Evolutionary conservation across 1,140 invertebrate genomes (phyloP).

Genomic region (Varroa destructor): DNA sequence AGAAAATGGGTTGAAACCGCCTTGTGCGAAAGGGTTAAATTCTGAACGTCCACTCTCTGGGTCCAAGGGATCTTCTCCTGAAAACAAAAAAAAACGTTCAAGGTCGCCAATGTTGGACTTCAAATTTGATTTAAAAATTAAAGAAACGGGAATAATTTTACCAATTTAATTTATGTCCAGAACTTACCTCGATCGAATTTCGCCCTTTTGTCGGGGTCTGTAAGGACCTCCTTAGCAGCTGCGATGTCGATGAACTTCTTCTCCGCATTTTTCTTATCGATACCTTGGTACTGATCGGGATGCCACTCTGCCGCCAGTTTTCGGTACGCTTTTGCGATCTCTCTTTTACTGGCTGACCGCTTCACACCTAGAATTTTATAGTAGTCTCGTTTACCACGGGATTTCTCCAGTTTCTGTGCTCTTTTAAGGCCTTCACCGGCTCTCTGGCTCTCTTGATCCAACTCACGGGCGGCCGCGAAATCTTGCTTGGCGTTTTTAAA

Average conservation of each 20-base stretch:
- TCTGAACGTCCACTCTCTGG: conserved; percentile 62
- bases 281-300: conserved; percentile 84
- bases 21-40: conserved; percentile 60
- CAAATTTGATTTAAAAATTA: conserved; percentile 15
- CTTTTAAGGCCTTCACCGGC: conserved; percentile 76
- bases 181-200: conserved; percentile 22
- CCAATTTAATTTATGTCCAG: not conserved
- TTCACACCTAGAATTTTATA: conserved; percentile 88
- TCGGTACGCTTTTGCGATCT: conserved; percentile 90
- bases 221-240: conserved; percentile 88
- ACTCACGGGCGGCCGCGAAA: conserved; percentile 68
- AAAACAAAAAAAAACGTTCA: conserved; percentile 42
- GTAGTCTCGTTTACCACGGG: conserved; percentile 85
- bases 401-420: conserved; percentile 85
- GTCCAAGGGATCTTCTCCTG: conserved; percentile 91
- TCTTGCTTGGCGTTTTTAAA: conserved; percentile 77
- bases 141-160: conserved; percentile 25
- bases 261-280: conserved; percentile 79
- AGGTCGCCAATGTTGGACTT: not conserved
- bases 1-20: conserved; percentile 67
- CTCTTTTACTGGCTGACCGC: conserved; percentile 68
- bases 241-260: conserved; percentile 98
- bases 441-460: conserved; percentile 62
- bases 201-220: conserved; percentile 45
- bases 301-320: conserved; percentile 98